Evolutionary conservation across 2,113 vertebrate species (phyloP), one percentile per base, ranked within the genome.

Genomic region (Myiopsitta monachus): DNA sequence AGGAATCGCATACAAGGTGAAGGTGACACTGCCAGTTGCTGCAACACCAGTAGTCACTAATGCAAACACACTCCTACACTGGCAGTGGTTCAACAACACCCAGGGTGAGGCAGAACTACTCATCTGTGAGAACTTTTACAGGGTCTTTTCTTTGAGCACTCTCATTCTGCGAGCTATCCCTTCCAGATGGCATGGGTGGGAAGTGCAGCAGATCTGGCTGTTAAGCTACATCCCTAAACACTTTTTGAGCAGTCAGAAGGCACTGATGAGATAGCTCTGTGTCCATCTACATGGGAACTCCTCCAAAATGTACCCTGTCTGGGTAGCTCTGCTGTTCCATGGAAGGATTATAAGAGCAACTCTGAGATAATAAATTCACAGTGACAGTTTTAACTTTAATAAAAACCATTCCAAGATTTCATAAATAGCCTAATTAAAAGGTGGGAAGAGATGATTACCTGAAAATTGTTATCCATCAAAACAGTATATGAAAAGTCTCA

Each of bases 31-130:
- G 63, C 36, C 3, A 2, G 12, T 2, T 7, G 33, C 44, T 36
- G 49, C 1, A 19, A n/a, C 62, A 30, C 2, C 0, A 1, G 52
- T 1, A 54, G 38, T n/a, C 74, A 26, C 55, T n/a, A 21, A 24
- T 0, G 2, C 31, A 46, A 79, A 67, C 38, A 39, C 0, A 0
- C 28, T 41, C 51, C 27, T 51, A 7, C 4, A 23, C 31, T 21
- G 46, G 31, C 46, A n/a, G 46, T 1, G 36, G 6, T 22, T 54
- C 70, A 30, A 1, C 1, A 0, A 30, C 3, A 3, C 43, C 23
- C 66, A 46, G 28, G 10, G n/a, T 19, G 41, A 90, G 23, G 28
- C 55, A 72, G 33, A 88, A 49, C 11, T 68, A 77, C 28, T 68
- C 24, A 14, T 4, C 36, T 21, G 9, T 7, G 23, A 63, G 62